These are phyloP conservation scores for Barypeithes pellucidus DNA, from an alignment of 2,888 invertebrate species.

Conservation along the genomic window DNA sequence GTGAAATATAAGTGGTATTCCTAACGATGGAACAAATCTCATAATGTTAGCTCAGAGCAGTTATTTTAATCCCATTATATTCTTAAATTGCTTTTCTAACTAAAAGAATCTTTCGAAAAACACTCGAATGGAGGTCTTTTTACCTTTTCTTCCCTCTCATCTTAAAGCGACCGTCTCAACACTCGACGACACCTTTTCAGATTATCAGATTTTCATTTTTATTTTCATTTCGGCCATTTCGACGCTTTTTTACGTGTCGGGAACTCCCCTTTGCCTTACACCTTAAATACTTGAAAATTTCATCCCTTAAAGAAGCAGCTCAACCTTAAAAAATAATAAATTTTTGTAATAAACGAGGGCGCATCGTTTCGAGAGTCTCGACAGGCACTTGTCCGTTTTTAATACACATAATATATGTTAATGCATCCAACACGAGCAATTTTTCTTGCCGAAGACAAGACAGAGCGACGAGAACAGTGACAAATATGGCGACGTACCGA, in stretches of 20 bases:
- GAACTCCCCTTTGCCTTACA: too few species aligned
- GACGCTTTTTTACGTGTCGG: too few species aligned
- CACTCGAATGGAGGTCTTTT: neutral
- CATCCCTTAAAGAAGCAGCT: too few species aligned
- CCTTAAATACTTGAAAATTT: too few species aligned
- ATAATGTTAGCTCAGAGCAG: too few species aligned
- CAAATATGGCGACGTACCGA: constrained; percentile 26
- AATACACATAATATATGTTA: neutral
- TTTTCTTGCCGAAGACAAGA: neutral
- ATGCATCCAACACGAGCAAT: constrained; percentile 1
- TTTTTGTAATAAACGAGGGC: too few species aligned
- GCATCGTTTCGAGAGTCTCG: too few species aligned
- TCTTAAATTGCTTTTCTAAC: constrained; percentile 3
- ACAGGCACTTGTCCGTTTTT: neutral
- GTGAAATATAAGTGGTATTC: too few species aligned
- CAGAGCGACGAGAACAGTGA: constrained; percentile 21
- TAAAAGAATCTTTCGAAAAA: neutral
- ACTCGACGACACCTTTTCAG: constrained; percentile 18
- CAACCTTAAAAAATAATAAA: too few species aligned
- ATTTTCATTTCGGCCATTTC: constrained; percentile 5
- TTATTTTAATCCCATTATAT: neutral
- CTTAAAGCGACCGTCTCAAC: constrained; percentile 10
- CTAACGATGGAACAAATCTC: too few species aligned
- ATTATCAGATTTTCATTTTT: constrained; percentile 19
- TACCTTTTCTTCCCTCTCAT: constrained; percentile 14